Conservation (phyloP, 2,888 invertebrate genomes). For the Bugulina stolonifera region DNA sequence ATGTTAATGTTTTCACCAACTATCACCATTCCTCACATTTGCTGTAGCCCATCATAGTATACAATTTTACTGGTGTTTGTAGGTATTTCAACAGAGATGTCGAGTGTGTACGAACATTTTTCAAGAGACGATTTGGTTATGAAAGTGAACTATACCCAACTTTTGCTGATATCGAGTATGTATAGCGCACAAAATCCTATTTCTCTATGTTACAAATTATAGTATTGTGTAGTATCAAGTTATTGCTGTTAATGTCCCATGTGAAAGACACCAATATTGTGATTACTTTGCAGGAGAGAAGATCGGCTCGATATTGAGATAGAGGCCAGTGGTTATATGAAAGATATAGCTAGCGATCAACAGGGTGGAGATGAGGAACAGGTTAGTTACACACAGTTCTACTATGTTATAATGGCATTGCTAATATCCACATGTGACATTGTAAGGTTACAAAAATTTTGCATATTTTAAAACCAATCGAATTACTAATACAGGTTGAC, state of each 20-base stretch:
- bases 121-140: constrained; percentile 78
- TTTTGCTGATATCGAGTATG: constrained; percentile 53
- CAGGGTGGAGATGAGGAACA: neutral
- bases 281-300: constrained; percentile 66
- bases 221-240: too few species aligned
- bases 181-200: too few species aligned
- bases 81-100: constrained; percentile 94
- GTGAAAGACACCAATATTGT: too few species aligned
- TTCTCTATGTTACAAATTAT: too few species aligned
- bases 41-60: too few species aligned
- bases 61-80: too few species aligned
- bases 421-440: neutral
- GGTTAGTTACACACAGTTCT: neutral
- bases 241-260: too few species aligned
- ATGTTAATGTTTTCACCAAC: too few species aligned
- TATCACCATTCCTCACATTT: too few species aligned
- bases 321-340: constrained; percentile 76
- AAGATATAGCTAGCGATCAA: constrained; percentile 58
- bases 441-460: too few species aligned
- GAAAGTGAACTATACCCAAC: constrained; percentile 65
- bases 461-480: too few species aligned
- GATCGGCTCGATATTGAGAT: constrained; percentile 81
- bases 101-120: constrained; percentile 81
- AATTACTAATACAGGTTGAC: too few species aligned
- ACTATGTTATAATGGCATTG: neutral